A percentile compares a stretch with the other conserved stretches of the same genome.
Evolutionary conservation across 1,140 invertebrate genomes (phyloP).

Genomic region (Caerostris extrusa): DNA sequence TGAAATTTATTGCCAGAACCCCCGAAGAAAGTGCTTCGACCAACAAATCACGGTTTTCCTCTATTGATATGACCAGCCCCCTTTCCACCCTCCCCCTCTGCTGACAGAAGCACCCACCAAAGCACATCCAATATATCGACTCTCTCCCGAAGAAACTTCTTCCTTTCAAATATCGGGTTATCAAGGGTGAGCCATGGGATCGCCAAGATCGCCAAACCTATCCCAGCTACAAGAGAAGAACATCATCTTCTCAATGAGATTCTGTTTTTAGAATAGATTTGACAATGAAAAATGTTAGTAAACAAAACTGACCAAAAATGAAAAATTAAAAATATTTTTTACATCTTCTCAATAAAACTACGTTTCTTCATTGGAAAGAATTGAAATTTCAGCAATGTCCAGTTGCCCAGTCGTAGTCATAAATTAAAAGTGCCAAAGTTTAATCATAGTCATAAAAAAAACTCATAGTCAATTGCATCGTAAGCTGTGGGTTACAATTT

Average conservation of each 20-base stretch:
- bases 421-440: too few relatives aligned
- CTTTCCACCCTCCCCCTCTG: not conserved
- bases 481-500: too few relatives aligned
- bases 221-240: not conserved
- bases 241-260: not conserved
- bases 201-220: constrained; percentile 68
- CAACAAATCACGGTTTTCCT: constrained; percentile 73
- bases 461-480: too few relatives aligned
- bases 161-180: constrained; percentile 61
- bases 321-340: too few relatives aligned
- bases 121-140: constrained; percentile 75
- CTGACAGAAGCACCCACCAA: constrained; percentile 47
- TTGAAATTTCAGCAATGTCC: too few relatives aligned
- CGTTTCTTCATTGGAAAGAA: too few relatives aligned
- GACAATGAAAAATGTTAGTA: not conserved
- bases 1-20: constrained; percentile 73
- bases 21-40: constrained; percentile 62
- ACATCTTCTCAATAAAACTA: too few relatives aligned
- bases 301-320: not conserved
- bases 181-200: constrained; percentile 6
- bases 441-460: too few relatives aligned
- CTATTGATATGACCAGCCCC: constrained; percentile 71
- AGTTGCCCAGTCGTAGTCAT: too few relatives aligned
- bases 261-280: not conserved
- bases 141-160: constrained; percentile 44